Evolutionary conservation across 2,113 vertebrate genomes (phyloP), one percentile per base, ranked within the genome.

Genomic region (Hippocampus mohnikei): DNA sequence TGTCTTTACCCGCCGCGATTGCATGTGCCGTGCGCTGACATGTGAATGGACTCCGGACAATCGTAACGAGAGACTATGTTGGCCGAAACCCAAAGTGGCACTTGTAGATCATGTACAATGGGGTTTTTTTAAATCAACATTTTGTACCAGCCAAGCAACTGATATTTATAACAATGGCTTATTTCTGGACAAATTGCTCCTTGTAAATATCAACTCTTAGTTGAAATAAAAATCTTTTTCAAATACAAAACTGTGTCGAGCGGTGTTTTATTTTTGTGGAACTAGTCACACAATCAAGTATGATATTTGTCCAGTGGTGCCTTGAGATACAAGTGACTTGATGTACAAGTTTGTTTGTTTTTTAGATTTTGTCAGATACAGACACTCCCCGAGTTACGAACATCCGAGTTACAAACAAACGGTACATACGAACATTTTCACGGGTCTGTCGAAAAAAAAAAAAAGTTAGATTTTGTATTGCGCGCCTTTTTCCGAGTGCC

Each of bases 161-260:
- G 86, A 88, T 88, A 87, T 93, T 92, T 92, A 84, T 89, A 90
- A 90, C 85, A 80, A 52, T 80, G 81, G 80, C 85, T 75, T 90
- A 82, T 89, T 90, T 88, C 76, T 90, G 88, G 89, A 90, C 83
- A 88, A 83, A 85, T 37, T 67, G 53, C 68, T 72, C 77, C 67
- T 81, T 91, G 90, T 88, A 90, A 76, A 91, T 72, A 85, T 72
- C 79, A 77, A 71, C 87, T 70, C 75, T 74, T 66, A 29, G 84
- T 85, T 91, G 77, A 87, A 91, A 91, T 92, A 90, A 90, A 90
- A 79, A 73, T 27, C 70, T 87, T 92, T 92, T 91, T 87, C 90
- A 73, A 78, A 87, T 80, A 85, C 63, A n/a, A 15, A 80, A 71
- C 0, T 1, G 44, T 69, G 70, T 52, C 50, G 11, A 20, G 58